Percentiles rank a stretch among this genome's conserved stretches.
Conservation (phyloP, 2,797 vertebrate genomes). For the Limnodromus scolopaceus region DNA sequence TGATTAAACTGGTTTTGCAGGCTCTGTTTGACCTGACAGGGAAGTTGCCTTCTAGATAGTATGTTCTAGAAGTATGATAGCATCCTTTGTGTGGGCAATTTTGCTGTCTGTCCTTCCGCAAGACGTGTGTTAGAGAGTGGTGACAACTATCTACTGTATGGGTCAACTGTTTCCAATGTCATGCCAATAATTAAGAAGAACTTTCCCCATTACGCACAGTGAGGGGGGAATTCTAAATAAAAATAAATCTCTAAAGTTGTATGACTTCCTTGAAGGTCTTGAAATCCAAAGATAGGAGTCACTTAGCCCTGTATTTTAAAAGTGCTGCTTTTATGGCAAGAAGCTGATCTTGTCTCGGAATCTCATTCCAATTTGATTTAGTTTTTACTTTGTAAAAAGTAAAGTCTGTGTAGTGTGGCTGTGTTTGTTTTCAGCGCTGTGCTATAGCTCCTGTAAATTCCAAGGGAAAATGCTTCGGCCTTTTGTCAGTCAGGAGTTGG, state of each 20-base stretch:
- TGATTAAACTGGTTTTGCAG: slow-evolving; percentile 67
- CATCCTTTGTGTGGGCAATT: not conserved
- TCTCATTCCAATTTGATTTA: not conserved
- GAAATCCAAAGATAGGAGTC: not conserved
- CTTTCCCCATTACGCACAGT: not conserved
- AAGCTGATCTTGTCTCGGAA: not conserved
- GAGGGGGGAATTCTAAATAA: not conserved
- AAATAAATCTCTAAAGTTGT: not conserved
- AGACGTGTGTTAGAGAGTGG: not conserved
- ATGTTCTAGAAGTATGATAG: not conserved
- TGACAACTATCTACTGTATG: not conserved
- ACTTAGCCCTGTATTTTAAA: fast-evolving
- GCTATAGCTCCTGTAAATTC: not conserved
- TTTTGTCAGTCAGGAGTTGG: not conserved
- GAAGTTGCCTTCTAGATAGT: not conserved
- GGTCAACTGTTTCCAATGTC: not conserved
- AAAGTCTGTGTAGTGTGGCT: not conserved
- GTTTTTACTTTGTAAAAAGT: not conserved
- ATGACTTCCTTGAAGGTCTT: not conserved
- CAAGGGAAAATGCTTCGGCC: not conserved
- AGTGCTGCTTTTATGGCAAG: not conserved
- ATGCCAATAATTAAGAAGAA: not conserved
- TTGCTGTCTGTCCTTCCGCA: not conserved
- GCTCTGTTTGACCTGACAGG: slow-evolving; percentile 44
- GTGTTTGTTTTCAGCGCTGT: not conserved